Evolutionary conservation across 2,113 vertebrate species (phyloP).

Genomic region (Gila orcuttii): DNA sequence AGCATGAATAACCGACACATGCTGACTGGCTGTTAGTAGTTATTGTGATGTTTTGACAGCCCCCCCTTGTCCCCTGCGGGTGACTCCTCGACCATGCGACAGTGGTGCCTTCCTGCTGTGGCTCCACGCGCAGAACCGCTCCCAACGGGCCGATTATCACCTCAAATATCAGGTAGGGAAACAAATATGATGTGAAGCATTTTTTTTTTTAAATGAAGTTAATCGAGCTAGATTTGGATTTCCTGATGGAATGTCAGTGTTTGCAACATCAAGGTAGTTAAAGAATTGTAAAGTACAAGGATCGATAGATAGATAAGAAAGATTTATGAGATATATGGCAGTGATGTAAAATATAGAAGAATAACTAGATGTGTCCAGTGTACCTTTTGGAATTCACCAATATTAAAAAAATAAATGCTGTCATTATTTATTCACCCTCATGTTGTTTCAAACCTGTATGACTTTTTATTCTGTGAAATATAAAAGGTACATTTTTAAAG

Average conservation of each 20-base stretch:
- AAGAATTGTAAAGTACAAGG: neutral
- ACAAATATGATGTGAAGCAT: neutral
- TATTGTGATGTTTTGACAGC: slow-evolving; percentile 49
- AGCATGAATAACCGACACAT: slow-evolving; percentile 1
- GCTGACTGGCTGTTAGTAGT: slow-evolving; percentile 5
- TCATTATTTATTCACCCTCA: neutral
- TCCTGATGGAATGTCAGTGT: neutral
- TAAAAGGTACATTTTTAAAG: neutral
- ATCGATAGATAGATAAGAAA: neutral
- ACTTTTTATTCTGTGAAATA: neutral
- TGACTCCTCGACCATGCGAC: slow-evolving; percentile 78
- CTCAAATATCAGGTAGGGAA: slow-evolving; percentile 73
- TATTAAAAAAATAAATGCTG: neutral
- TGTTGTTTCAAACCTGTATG: neutral
- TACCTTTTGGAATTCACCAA: neutral
- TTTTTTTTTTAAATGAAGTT: neutral
- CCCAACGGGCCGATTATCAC: slow-evolving; percentile 74
- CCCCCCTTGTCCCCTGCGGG: slow-evolving; percentile 60
- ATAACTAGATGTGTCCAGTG: neutral
- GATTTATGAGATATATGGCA: neutral
- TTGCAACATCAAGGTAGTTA: neutral
- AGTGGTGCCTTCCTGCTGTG: slow-evolving; percentile 81
- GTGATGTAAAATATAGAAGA: neutral
- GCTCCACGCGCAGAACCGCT: slow-evolving; percentile 77
- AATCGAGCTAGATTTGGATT: neutral